A percentile compares a stretch with the other conserved stretches of the same genome.
phyloP scores from a whole-genome alignment of 1,140 invertebrate genomes.

The Leptinotarsa texana region DNA sequence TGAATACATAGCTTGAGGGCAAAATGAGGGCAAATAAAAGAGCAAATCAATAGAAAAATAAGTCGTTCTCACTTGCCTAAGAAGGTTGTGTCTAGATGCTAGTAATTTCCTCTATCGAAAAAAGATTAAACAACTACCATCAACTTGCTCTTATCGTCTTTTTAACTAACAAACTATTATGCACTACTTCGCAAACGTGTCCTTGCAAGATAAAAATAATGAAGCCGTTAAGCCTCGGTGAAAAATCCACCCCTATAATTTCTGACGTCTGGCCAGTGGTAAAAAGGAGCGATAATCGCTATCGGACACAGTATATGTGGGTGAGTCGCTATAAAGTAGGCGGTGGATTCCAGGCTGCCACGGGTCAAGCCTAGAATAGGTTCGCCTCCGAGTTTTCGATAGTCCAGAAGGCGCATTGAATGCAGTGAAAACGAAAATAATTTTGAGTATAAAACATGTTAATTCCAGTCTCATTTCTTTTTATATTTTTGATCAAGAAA shows the following conservation, averaged over 20 bases:
- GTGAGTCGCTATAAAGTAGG: conserved; percentile 18
- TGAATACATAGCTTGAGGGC: too few relatives aligned
- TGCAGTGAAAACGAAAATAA: neutral
- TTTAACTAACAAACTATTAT: neutral
- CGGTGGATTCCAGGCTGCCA: conserved; percentile 5
- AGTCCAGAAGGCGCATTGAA: neutral
- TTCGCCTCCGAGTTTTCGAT: conserved; percentile 5
- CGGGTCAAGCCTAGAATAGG: conserved; percentile 3
- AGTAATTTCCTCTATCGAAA: too few relatives aligned
- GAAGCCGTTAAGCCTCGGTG: conserved; percentile 11
- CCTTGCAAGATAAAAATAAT: conserved; percentile 12
- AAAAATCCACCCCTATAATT: conserved; percentile 21
- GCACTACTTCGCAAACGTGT: neutral
- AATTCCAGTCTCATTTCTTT: too few relatives aligned
- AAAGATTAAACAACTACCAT: too few relatives aligned
- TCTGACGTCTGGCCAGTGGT: neutral
- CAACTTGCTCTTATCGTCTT: too few relatives aligned
- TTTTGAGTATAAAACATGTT: too few relatives aligned
- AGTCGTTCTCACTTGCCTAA: too few relatives aligned
- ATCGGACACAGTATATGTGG: conserved; percentile 20
- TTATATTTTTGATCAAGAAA: too few relatives aligned
- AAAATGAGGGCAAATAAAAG: too few relatives aligned
- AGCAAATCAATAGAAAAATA: too few relatives aligned
- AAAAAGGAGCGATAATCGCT: conserved; percentile 19
- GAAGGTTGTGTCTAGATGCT: too few relatives aligned